phyloP scores from a whole-genome alignment of 2,797 vertebrate genomes.

The Distichodus sexfasciatus region DNA sequence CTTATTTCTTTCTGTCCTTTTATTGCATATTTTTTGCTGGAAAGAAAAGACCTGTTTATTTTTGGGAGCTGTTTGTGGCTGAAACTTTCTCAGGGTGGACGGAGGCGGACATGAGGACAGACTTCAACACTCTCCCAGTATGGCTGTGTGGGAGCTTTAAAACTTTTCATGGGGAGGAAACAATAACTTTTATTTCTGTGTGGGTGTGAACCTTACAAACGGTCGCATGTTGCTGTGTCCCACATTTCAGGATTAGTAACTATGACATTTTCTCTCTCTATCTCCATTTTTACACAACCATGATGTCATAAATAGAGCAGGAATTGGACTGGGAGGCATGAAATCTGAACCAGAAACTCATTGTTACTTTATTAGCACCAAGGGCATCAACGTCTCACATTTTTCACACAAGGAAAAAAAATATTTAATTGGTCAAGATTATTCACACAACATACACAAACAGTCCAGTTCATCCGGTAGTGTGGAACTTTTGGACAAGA shows the following conservation, averaged over 20 bases:
- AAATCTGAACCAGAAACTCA: slow-evolving; percentile 32
- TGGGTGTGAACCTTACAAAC: slow-evolving; percentile 30
- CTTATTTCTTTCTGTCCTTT: neutral
- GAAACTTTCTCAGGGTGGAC: no score
- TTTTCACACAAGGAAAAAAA: neutral
- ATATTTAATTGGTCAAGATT: neutral
- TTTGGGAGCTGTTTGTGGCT: no score
- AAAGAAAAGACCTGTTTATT: no score
- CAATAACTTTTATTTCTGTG: no score
- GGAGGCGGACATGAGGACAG: no score
- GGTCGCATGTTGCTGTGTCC: slow-evolving; percentile 44
- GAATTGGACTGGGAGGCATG: slow-evolving; percentile 25
- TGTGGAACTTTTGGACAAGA: no score
- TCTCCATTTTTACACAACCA: slow-evolving; percentile 43
- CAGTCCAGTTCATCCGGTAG: no score
- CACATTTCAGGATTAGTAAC: slow-evolving; percentile 25
- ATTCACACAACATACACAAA: no score
- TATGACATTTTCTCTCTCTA: slow-evolving; percentile 43
- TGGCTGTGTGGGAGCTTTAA: no score
- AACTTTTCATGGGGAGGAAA: no score
- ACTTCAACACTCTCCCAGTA: no score
- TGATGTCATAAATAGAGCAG: slow-evolving; percentile 28
- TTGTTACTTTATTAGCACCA: slow-evolving; percentile 33
- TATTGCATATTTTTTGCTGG: no score
- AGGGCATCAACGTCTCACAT: neutral